phyloP scores from a whole-genome alignment of 1,140 invertebrate genomes.

The Streblospio benedicti region DNA sequence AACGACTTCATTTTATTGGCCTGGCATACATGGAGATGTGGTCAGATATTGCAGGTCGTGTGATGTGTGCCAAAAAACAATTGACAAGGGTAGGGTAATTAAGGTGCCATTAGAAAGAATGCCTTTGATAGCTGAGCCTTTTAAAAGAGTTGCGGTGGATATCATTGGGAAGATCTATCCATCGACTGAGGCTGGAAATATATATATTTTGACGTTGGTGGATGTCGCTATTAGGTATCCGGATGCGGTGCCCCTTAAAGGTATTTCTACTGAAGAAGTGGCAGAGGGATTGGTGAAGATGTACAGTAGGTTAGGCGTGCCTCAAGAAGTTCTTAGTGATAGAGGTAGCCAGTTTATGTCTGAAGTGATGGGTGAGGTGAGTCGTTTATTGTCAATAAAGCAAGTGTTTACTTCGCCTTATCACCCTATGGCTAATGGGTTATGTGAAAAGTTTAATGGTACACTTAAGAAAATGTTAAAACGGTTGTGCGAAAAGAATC shows the following conservation, averaged over 20 bases:
- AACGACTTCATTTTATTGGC: slow-evolving; percentile 4
- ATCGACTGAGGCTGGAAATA: too few species aligned
- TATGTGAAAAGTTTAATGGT: too few species aligned
- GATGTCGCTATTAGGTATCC: too few species aligned
- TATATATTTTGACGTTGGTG: too few species aligned
- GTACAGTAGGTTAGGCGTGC: too few species aligned
- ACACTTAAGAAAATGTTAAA: too few species aligned
- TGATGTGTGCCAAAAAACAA: slow-evolving; percentile 4
- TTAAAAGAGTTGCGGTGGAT: slow-evolving; percentile 10
- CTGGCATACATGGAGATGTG: slow-evolving; percentile 2
- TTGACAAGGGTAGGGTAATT: slow-evolving; percentile 5
- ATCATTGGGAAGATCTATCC: too few species aligned
- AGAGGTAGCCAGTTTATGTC: slow-evolving; percentile 6
- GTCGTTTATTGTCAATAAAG: slow-evolving; percentile 7
- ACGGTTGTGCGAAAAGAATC: slow-evolving; percentile 3
- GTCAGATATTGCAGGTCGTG: slow-evolving; percentile 5
- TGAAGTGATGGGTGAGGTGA: slow-evolving; percentile 1
- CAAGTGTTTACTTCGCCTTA: slow-evolving; percentile 3
- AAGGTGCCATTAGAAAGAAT: slow-evolving; percentile 8
- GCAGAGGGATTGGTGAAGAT: too few species aligned
- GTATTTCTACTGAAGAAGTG: too few species aligned
- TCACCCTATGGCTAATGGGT: slow-evolving; percentile 3
- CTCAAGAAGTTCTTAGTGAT: too few species aligned
- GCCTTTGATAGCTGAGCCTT: slow-evolving; percentile 10
- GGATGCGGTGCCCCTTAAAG: too few species aligned